Evolutionary conservation across 2,113 vertebrate species (phyloP), one percentile per base, ranked within the genome.

Genomic region (Anolis carolinensis): DNA sequence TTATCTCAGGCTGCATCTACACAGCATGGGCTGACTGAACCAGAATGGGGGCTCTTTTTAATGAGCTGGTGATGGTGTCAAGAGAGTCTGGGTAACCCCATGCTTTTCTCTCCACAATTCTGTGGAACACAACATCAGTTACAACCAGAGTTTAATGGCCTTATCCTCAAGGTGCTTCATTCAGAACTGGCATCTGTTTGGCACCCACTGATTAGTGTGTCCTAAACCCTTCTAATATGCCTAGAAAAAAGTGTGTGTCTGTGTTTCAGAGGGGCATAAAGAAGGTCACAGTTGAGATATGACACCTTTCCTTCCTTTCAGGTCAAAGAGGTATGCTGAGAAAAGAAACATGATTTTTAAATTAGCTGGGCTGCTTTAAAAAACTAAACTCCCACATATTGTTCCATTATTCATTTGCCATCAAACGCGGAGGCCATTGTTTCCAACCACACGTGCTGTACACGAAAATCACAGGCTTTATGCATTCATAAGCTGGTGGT

Each of bases 331-430:
- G n/a, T 11, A 34, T 70, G 36, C 32, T 79, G 16, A 55, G 50
- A 59, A 85, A 82, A 70, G 30, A 32, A 55, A 79, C 11, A 79
- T 59, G 72, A 25, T n/a, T 63, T 86, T 74, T 81, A 48, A 48
- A 67, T 81, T 74, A 86, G 39, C 14, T 81, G 70, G 27, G 18
- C 11, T 68, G 30, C 52, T 85, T 52, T 59, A 59, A 68, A 36
- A 50, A 86, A 50, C 55, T 39, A 21, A 81, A 67, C 59, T 50
- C 55, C 32, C 79, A 55, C 59, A 36, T 59, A 67, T 75, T 11
- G 1, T 81, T 68, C 62, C 85, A 50, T 81, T 81, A 50, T 81
- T 86, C 68, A 81, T 21, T 75, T 79, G 81, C 67, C 55, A 72
- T 67, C 77, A 50, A 59, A 48, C 21, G 10, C 48, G 3, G 34